Percentiles rank a stretch among this genome's conserved stretches.
These are phyloP conservation scores for Dynastes grantii DNA, from an alignment of 2,888 invertebrate species.

Conservation along the genomic window DNA sequence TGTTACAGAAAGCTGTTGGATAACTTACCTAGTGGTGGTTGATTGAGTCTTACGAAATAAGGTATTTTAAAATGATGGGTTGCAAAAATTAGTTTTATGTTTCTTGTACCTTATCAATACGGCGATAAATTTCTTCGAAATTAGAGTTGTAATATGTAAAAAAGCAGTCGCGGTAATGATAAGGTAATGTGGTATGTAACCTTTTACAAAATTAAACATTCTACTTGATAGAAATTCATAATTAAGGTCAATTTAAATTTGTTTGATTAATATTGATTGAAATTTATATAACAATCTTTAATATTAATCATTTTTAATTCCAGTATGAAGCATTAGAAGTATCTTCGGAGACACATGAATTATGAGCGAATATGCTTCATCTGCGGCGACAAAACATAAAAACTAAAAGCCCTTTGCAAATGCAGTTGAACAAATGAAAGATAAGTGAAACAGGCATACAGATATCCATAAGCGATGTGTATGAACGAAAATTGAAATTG, in stretches of 20 bases:
- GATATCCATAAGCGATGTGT: conserved; percentile 21
- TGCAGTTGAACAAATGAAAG: conserved; percentile 46
- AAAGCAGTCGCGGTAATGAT: conserved; percentile 19
- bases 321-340: conserved; percentile 52
- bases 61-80: conserved; percentile 57
- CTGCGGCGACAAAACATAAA: conserved; percentile 35
- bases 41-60: conserved; percentile 57
- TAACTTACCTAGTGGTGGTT: conserved; percentile 55
- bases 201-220: neutral
- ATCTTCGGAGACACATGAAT: conserved; percentile 40
- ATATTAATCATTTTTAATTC: conserved; percentile 51
- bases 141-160: conserved; percentile 7
- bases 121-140: conserved; percentile 20
- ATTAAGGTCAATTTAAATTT: conserved; percentile 29
- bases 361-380: conserved; percentile 47
- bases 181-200: conserved; percentile 6
- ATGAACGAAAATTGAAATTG: conserved; percentile 35
- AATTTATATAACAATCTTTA: conserved; percentile 34
- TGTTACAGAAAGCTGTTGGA: conserved; percentile 60
- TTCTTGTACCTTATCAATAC: conserved; percentile 30
- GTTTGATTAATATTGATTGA: conserved; percentile 39
- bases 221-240: conserved; percentile 22
- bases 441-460: conserved; percentile 53
- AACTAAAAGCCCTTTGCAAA: conserved; percentile 38
- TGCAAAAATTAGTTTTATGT: conserved; percentile 46